Base-by-base conservation (phyloP, 2,888 invertebrate species). In the Troilus luridus region DNA sequence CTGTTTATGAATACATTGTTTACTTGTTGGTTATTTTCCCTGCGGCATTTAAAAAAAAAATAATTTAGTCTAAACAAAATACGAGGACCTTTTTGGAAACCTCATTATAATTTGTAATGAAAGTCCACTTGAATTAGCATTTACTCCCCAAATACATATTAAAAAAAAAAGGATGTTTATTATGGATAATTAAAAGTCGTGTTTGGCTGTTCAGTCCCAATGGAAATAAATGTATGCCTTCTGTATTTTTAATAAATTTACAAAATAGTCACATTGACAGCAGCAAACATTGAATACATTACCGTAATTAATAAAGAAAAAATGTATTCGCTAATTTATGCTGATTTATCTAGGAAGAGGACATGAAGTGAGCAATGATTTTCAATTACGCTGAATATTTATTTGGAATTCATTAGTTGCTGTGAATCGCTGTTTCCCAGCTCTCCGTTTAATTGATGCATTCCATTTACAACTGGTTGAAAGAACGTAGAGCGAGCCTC, bases 101-200 rank as follows among this genome's bases (percentile, higher is more conserved):
- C 56, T 64, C 67, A 89, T 89, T 89, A 89, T n/a, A n/a, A 64
- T 89, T 12, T 21, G 60, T 54, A 54, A 67, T 67, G 89, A 89
- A 64, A 67, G 56, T 89, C 67, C 64, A 2, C 67, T 41, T 12
- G 8, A 7, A 88, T 64, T 54, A 89, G 67, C 67, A 67, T 67
- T 54, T 41, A 64, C 21, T n/a, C 54, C 41, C 41, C 41, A 41
- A 41, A 54, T 19, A 17, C 17, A 77, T 8, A 77, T 6, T 2
- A n/a, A 56, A 89, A 60, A 64, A 64, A n/a, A 19, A 67, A 24
- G 14, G 12, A 88, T 24, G 27, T n/a, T 14, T 24, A 41, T 62
- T 89, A 56, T 27, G 67, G 21, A 56, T 89, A 89, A 89, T 89
- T 89, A 89, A 67, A 89, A 67, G 8, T 64, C 56, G 12, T 21